phyloP scores from a whole-genome alignment of 2,113 vertebrate species.

The Odontesthes bonariensis region DNA sequence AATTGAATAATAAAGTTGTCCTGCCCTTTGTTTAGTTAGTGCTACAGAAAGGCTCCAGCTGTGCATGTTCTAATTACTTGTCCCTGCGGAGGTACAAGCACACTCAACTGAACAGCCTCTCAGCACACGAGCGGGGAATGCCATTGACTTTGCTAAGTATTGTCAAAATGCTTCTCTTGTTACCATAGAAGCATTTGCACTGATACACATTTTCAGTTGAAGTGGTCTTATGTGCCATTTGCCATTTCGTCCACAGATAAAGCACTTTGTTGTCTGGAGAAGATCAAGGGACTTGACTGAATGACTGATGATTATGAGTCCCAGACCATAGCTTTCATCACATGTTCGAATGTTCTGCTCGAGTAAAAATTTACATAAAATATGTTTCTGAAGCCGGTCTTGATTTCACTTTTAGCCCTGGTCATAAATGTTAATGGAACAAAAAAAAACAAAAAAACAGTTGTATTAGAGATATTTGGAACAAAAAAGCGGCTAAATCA shows the following conservation, averaged over 20 bases:
- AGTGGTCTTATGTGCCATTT: slow-evolving; percentile 4
- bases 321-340: background rate
- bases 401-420: background rate
- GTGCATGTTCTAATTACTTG: slow-evolving; percentile 43
- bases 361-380: background rate
- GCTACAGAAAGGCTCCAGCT: slow-evolving; percentile 30
- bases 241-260: slow-evolving; percentile 14
- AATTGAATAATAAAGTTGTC: slow-evolving; percentile 10
- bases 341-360: slow-evolving; percentile 18
- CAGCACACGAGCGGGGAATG: slow-evolving; percentile 15
- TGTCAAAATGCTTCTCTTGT: slow-evolving; percentile 17
- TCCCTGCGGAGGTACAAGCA: slow-evolving; percentile 43
- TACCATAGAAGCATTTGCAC: slow-evolving; percentile 42
- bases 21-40: slow-evolving; percentile 6
- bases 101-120: slow-evolving; percentile 47
- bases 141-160: slow-evolving; percentile 32
- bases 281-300: slow-evolving; percentile 24
- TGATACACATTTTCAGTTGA: slow-evolving; percentile 28
- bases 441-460: background rate
- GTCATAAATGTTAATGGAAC: slow-evolving; percentile 15
- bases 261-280: slow-evolving; percentile 38
- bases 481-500: background rate
- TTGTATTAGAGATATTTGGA: background rate
- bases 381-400: background rate
- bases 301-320: slow-evolving; percentile 14